Evolutionary conservation across 2,797 vertebrate genomes (phyloP), one percentile per base, ranked within the genome.

Genomic region (Diplodus puntazzo): DNA sequence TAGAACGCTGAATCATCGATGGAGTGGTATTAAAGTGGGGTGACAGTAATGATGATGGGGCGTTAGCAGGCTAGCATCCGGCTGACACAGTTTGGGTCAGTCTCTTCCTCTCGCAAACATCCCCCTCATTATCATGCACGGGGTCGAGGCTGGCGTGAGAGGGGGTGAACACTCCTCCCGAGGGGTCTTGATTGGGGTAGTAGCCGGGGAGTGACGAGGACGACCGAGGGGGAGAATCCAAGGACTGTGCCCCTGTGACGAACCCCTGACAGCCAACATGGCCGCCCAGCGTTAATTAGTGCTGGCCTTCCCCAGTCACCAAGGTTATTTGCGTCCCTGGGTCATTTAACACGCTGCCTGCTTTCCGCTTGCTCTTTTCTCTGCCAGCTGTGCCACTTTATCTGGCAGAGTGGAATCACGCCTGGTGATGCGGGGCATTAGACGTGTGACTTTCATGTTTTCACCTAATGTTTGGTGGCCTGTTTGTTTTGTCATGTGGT

Each of bases 321-420:
- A 95, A 96, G 95, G 95, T 95, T 94, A 94, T 94, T 88, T 80
- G 74, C 89, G 18, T 92, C 95, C 94, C 55, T 77, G 88, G 94
- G 95, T 94, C 88, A 92, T 95, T 89, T 94, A 91, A 94, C 94
- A 92, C 94, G 88, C 87, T 82, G 91, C 91, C 86, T 82, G 75
- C 90, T 91, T 77, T 81, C 85, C 62, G 89, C 91, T 94, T 96
- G 95, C 94, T 95, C 94, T 95, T 96, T 95, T 94, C 94, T 94
- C 93, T 95, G 95, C 94, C 95, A 94, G 93, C 93, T 94, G 94
- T 93, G 94, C 90, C 92, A 91, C 91, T 86, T 85, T 91, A 93
- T 93, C 92, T 86, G 88, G 84, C 89, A 83, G 86, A 93, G 88
- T 83, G 89, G 85, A 83, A 92, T 90, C 84, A 84, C 54, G 81